A percentile compares a stretch with the other conserved stretches of the same genome.
Evolutionary conservation across 2,113 vertebrate species (phyloP).

Genomic region (Anarhynchus alexandrinus): DNA sequence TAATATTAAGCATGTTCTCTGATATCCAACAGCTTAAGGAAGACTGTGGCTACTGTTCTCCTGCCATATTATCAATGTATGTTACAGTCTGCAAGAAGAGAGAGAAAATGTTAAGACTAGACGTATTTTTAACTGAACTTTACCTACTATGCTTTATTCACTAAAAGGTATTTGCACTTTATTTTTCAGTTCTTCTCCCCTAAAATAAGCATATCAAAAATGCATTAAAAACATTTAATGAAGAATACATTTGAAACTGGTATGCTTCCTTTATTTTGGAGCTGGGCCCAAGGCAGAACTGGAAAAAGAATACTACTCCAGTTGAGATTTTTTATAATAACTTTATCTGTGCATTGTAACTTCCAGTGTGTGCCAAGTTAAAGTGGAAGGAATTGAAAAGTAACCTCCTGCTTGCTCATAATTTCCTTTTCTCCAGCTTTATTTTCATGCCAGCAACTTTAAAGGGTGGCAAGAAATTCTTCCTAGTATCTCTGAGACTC

Average conservation of each 20-base stretch:
- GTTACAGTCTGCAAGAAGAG: neutral
- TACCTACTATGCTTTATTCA: neutral
- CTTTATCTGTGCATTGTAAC: neutral
- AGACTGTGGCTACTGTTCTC: neutral
- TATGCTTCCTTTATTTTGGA: neutral
- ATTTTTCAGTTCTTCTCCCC: neutral
- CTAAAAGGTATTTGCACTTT: neutral
- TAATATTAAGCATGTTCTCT: neutral
- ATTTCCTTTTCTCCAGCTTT: neutral
- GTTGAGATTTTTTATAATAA: neutral
- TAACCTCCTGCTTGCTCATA: neutral
- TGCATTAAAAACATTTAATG: neutral
- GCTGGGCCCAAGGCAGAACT: neutral
- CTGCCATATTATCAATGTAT: neutral
- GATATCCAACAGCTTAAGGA: neutral
- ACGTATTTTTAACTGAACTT: neutral
- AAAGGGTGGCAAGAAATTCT: neutral
- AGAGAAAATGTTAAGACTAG: neutral
- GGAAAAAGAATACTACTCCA: neutral
- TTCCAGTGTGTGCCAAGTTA: neutral
- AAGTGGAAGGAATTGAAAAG: neutral
- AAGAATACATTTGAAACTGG: neutral
- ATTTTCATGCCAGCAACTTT: neutral
- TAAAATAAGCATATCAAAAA: neutral
- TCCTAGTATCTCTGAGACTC: neutral